These are phyloP conservation scores for Eupithecia tripunctaria DNA, from an alignment of 2,888 invertebrate genomes.

Conservation along the genomic window DNA sequence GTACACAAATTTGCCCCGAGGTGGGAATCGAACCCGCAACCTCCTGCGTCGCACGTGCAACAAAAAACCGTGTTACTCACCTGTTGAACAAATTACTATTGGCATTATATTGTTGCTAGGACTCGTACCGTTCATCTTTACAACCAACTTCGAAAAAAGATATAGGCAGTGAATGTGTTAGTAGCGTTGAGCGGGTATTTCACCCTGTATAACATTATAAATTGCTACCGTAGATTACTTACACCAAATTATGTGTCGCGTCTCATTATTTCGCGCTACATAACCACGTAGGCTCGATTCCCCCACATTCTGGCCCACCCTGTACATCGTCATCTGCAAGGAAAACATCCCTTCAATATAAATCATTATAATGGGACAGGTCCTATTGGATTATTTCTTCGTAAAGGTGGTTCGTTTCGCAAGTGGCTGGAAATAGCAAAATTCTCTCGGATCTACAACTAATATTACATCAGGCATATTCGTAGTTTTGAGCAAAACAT, in stretches of 20 bases:
- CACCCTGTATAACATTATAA: neutral
- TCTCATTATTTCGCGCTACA: neutral
- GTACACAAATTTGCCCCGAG: too few relatives aligned
- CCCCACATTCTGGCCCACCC: neutral
- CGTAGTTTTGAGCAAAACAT: neutral
- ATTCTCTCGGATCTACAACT: neutral
- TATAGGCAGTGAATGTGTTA: too few relatives aligned
- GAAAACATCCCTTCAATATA: constrained; percentile 25
- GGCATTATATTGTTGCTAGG: too few relatives aligned
- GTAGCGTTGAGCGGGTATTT: too few relatives aligned
- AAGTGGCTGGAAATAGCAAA: neutral
- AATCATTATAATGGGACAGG: constrained; percentile 28
- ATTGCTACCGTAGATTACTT: neutral
- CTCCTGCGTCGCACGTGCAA: too few relatives aligned
- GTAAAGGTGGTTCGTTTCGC: neutral
- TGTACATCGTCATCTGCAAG: constrained; percentile 13
- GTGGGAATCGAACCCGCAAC: too few relatives aligned
- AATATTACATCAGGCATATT: neutral
- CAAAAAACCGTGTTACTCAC: too few relatives aligned
- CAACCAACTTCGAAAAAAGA: too few relatives aligned
- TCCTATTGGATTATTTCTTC: constrained; percentile 21
- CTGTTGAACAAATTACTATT: too few relatives aligned
- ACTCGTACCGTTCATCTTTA: too few relatives aligned
- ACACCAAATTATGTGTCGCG: neutral
- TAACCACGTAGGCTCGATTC: neutral